These are phyloP conservation scores for Clarias macrocephalus DNA, from an alignment of 2,113 vertebrate genomes.

Conservation along the genomic window DNA sequence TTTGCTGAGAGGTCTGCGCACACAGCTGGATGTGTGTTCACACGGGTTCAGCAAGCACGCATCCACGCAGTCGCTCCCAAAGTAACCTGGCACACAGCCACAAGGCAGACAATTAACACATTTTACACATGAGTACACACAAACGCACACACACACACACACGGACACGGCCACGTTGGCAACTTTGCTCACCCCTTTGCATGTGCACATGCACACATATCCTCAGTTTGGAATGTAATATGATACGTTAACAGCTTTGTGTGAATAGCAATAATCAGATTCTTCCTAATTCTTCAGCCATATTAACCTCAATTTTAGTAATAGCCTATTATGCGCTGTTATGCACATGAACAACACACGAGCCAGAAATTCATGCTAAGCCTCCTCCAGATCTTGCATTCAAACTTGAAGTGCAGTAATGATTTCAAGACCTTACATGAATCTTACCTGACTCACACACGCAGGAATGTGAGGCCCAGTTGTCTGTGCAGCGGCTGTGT, in stretches of 20 bases:
- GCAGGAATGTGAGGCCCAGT: conserved; percentile 80
- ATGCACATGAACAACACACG: neutral
- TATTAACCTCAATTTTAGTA: neutral
- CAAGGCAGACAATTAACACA: conserved; percentile 12
- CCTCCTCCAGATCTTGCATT: neutral
- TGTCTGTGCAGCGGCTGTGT: conserved; percentile 78
- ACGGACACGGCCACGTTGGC: neutral
- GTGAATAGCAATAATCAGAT: neutral
- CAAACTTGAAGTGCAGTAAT: neutral
- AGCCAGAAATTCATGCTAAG: neutral
- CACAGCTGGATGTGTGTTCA: conserved; percentile 79
- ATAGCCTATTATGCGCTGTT: neutral
- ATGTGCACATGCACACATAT: neutral
- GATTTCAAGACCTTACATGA: neutral
- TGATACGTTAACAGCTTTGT: conserved; percentile 9
- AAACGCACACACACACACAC: neutral
- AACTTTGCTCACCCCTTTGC: neutral
- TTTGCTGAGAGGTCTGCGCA: conserved; percentile 71
- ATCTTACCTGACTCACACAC: conserved; percentile 79
- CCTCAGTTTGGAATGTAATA: conserved; percentile 9
- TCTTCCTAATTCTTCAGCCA: neutral
- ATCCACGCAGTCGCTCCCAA: conserved; percentile 81
- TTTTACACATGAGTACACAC: conserved; percentile 33
- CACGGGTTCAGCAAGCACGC: conserved; percentile 86
- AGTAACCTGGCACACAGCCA: conserved; percentile 74